Evolutionary conservation across 2,888 invertebrate species (phyloP), one percentile per base, ranked within the genome.

Genomic region (Drosophila maculinotata): DNA sequence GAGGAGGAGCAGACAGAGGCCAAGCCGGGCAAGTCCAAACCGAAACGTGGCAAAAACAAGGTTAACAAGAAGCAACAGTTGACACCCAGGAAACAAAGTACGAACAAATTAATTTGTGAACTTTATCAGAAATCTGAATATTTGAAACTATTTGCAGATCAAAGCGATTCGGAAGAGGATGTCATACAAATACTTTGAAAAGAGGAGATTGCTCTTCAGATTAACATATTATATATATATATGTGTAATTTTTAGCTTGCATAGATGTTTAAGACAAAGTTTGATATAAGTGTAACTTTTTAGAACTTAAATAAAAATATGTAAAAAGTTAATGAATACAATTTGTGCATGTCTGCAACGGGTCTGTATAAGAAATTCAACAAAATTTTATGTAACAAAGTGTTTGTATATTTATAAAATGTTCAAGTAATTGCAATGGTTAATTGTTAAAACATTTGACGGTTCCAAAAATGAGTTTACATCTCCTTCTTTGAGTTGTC

Each of bases 141-240:
- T 7, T 14, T 7, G 6, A 9, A 23, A 28, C 8, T 31, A 1
- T 28, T 45, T 76, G 7, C 64, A 89, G 88, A 53, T 79, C 41
- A 62, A 15, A 68, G 77, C 69, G 66, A 79, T 53, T 87, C 87
- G 1, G 85, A 81, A 56, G 85, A 81, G 35, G 87, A 84, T 44
- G 49, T 49, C 7, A 84, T 28, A 14, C 48, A 59, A 31, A 35
- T 77, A 17, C 35, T 77, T 28, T 57, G 26, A 54, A 23, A 6
- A 33, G 2, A 14, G 1, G 2, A n/a, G n/a, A n/a, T n/a, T n/a
- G n/a, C n/a, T n/a, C n/a, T n/a, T n/a, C n/a, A n/a, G n/a, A n/a
- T n/a, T 3, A 8, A 14, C 14, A 8, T 41, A 8, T 20, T 47
- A 58, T 33, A 31, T 17, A 17, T 10, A 23, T 15, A 15, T 10